Base-by-base conservation (phyloP, 1,140 invertebrate genomes). In the Microplitis demolitor region DNA sequence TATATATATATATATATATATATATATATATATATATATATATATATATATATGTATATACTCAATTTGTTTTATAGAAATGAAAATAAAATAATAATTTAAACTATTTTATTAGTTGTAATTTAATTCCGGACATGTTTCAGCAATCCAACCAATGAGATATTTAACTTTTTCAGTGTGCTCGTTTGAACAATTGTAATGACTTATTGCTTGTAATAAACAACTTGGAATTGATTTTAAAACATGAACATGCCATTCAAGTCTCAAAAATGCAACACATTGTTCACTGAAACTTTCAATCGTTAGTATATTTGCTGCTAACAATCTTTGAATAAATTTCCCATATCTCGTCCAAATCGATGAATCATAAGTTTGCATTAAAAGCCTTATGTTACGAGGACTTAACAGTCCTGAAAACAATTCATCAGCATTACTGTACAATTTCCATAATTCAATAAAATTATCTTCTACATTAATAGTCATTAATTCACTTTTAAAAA, bases 341-440 rank as follows among this genome's bases (percentile, higher is more conserved):
- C 83, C 85, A 45, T 76, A 82, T 16, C 54, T 66, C n/a, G 67
- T 58, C 84, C 85, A 86, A 31, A 78, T 69, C 13, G 74, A 45
- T n/a, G 71, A 66, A 11, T 83, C 74, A n/a, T 69, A 62, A 6
- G 79, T 78, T 71, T 84, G 78, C 6, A 78, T 77, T 2, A 89
- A 63, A 14, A 89, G 71, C 70, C 86, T 77, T 58, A 89, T 76
- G 74, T 89, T 89, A 68, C 86, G 79, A 1, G 87, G 82, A 74
- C 84, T 82, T 6, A 89, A 69, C 63, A 89, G 70, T 71, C 79
- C 81, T 1, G 66, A 63, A 61, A 87, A 76, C 4, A 82, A 77
- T 3, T 78, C 78, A 33, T 83, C 72, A 4, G 62, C 51, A 63
- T 70, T 31, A 74, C 79, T 63, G 14, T 68, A 50, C 51, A 76